Evolutionary conservation across 2,888 invertebrate genomes (phyloP), one percentile per base, ranked within the genome.

Genomic region (Hartigia nigra): DNA sequence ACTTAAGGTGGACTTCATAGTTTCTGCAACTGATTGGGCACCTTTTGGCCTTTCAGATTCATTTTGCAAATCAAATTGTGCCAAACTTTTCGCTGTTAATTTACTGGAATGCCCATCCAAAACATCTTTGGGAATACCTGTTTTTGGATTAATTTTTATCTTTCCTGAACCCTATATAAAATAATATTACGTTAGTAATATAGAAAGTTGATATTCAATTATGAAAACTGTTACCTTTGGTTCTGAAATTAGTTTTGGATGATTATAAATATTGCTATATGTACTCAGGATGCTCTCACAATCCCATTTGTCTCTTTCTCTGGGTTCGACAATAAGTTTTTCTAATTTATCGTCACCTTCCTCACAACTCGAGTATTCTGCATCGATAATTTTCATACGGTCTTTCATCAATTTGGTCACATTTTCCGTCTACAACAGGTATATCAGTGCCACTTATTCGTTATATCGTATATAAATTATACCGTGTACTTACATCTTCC

Each of bases 261-360:
- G 97, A 92, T 99, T 98, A 91, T 97, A 98, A 77, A 96, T 93
- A 89, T 96, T 98, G 12, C 98, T 98, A 90, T 97, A 97, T 0
- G 97, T 98, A 32, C 97, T 96, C 9, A 98, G 92, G 84, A 98
- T 96, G 78, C 97, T 97, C 92, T 98, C 96, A 88, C 98, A 98
- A 92, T 98, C 98, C 96, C 96, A 98, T 90, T 95, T 95, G 82
- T 95, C 93, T 85, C 93, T 94, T 83, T 95, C 94, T 0, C 93
- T 92, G 77, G 95, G 93, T 37, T 94, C 93, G 1, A 95, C 94
- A 82, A 95, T 92, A 0, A 94, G 92, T 55, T 93, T 93, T 69
- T 95, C 90, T 14, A 95, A 92, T 81, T 94, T 93, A 3, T 95
- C 94, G 69, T 94, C 94, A 0, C 93, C 92, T 12, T 93, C 91